Conservation (phyloP, 2,888 invertebrate genomes). For the Oscheius sp. region DNA sequence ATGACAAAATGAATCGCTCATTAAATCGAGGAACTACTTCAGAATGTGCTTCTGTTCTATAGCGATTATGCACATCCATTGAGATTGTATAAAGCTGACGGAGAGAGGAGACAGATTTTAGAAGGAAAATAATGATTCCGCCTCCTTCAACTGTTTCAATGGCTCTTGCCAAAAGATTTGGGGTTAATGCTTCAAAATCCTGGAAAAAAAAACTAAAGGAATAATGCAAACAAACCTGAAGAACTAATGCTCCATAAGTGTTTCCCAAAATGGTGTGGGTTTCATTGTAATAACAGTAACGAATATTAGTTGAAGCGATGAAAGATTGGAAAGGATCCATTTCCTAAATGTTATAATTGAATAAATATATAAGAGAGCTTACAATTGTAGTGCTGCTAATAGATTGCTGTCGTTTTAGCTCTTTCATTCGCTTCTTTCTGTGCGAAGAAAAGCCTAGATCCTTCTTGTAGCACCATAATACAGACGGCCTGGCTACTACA, state of each 20-base stretch:
- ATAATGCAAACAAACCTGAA: slow-evolving; percentile 78
- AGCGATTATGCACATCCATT: slow-evolving; percentile 97
- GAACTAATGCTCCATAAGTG: slow-evolving; percentile 92
- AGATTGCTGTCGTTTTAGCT: slow-evolving; percentile 83
- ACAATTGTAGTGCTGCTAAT: slow-evolving; percentile 73
- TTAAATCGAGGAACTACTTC: slow-evolving; percentile 93
- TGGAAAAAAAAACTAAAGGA: slow-evolving; percentile 69
- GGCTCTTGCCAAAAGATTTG: slow-evolving; percentile 92
- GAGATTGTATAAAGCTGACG: slow-evolving; percentile 92
- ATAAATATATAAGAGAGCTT: background rate
- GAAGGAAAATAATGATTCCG: slow-evolving; percentile 83
- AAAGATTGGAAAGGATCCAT: slow-evolving; percentile 96
- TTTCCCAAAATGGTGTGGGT: slow-evolving; percentile 97
- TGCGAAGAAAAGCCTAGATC: slow-evolving; percentile 90
- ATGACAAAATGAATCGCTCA: slow-evolving; percentile 89
- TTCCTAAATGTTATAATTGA: slow-evolving; percentile 77
- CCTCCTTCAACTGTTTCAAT: slow-evolving; percentile 98
- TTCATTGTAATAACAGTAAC: slow-evolving; percentile 95
- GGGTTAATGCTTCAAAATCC: slow-evolving; percentile 97
- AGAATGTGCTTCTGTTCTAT: slow-evolving; percentile 91
- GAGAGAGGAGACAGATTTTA: slow-evolving; percentile 85
- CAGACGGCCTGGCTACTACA: slow-evolving; percentile 89
- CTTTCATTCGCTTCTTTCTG: slow-evolving; percentile 89
- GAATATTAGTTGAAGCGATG: slow-evolving; percentile 91
- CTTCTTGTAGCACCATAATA: slow-evolving; percentile 98